Evolutionary conservation across 2,113 vertebrate genomes (phyloP), one percentile per base, ranked within the genome.

Genomic region (Oreochromis aureus): DNA sequence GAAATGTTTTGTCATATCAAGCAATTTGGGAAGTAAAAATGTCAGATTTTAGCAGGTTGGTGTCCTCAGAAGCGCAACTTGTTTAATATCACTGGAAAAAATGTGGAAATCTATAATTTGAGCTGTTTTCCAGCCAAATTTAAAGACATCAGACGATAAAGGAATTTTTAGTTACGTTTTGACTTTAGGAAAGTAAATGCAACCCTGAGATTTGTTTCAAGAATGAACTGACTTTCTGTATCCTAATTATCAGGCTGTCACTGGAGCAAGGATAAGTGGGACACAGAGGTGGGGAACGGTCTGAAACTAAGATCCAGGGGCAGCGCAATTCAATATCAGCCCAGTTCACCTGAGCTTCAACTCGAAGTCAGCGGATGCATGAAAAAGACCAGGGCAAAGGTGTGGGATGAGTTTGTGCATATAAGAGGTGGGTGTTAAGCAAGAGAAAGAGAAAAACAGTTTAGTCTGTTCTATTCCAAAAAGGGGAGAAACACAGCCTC

Each of bases 391-490:
- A 86, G 89, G 84, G 76, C 71, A 86, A 13, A 56, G 86, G 86
- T 82, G 51, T 83, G 81, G 81, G 69, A 78, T 48, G 46, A n/a
- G 86, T 46, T 34, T 66, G 85, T 89, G 82, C 80, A 85, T 56
- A 85, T 87, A 93, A 88, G 94, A 89, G 92, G 83, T 91, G 91
- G 92, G 89, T 94, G 92, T 93, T 73, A 90, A 92, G 92, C 92
- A 93, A 86, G 83, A 89, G 88, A 89, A 91, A 94, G 93, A 95
- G 93, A 94, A 94, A 96, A 95, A 95, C 92, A 94, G 94, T 96
- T 96, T 95, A 94, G 95, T 95, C 96, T 94, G 95, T 94, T 96
- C 95, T 95, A 92, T 95, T 96, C 94, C 91, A 80, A 95, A 94
- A 95, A 89, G 91, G 83, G 92, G 93, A 96, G 94, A 96, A 96